phyloP scores from a whole-genome alignment of 2,113 vertebrate species.

The Nasalis larvatus region DNA sequence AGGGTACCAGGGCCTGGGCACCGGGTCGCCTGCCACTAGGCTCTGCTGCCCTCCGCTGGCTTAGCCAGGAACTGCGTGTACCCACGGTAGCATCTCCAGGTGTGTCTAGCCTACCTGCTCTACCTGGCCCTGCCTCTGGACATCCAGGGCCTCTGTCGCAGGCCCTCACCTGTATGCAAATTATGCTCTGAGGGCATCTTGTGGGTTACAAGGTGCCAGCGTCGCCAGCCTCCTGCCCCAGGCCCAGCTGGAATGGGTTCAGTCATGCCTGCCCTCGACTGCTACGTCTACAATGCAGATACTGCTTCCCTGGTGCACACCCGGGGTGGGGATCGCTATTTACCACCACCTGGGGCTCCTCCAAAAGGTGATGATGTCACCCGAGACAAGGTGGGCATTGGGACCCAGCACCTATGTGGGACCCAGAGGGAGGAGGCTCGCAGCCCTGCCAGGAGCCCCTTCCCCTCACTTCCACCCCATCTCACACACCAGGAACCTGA shows the following conservation, averaged over 20 bases:
- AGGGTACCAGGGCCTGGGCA: background rate
- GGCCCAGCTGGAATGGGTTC: background rate
- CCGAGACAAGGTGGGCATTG: background rate
- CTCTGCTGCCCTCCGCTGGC: constrained; percentile 65
- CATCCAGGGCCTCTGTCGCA: background rate
- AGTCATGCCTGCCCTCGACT: background rate
- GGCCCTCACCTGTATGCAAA: constrained; percentile 52
- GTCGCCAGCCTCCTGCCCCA: background rate
- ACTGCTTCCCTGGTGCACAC: no score
- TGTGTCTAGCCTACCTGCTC: background rate
- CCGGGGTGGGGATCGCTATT: background rate
- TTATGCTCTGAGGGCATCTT: background rate
- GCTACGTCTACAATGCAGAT: background rate
- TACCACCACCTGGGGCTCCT: accelerated
- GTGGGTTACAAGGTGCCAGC: background rate
- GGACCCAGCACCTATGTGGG: background rate
- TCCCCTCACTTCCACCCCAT: accelerated
- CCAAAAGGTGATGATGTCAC: background rate
- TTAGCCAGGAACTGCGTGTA: accelerated
- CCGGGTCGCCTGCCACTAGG: background rate
- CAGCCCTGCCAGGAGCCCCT: background rate
- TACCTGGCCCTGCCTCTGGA: background rate
- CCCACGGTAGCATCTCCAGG: accelerated
- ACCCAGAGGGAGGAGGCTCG: accelerated
- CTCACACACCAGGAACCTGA: background rate